Base-by-base conservation (phyloP, 2,888 invertebrate species). In the Dendrolimus houi region DNA sequence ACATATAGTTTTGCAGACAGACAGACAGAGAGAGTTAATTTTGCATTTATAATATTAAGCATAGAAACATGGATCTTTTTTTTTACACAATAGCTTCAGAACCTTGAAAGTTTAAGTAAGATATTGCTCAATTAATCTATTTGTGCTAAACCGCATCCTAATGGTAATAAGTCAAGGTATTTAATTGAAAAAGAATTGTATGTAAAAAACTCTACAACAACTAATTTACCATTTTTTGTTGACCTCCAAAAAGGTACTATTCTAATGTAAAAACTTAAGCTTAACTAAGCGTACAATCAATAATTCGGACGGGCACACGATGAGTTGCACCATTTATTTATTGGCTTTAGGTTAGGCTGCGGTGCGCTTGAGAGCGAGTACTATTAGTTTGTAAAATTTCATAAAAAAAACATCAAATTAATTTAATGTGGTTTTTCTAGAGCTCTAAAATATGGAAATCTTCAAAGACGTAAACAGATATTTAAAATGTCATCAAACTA, bases 241-340 rank as follows among this genome's bases (percentile, higher is more conserved):
- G 2, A 12, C 53, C 55, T 47, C 52, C 47, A 52, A 52, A 59
- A 56, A 42, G 42, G 52, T 41, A 57, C 60, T 56, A 58, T 58
- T 59, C 52, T 57, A 53, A 7, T 54, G 55, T 55, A 65, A 68
- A 67, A 65, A 69, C 57, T 60, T 62, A 67, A 65, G 68, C 57
- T 60, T 62, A 65, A 69, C 57, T 60, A 62, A 61, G 55, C 42
- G 14, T 14, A 55, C 60, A 64, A 67, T 64, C 61, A 62, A 62
- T 65, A 60, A 66, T 60, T 66, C 57, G 61, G 59, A 59, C 62
- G 57, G 59, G 57, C 58, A 62, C 62, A 56, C 64, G 63, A 69
- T 64, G 59, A 62, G 57, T 64, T 61, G 55, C 55, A 60, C 58
- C 60, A 59, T 60, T 59, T 64, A 59, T 58, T 68, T 62, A 66